Evolutionary conservation across 2,888 invertebrate species (phyloP).

Genomic region (Tryphoninae sp.): DNA sequence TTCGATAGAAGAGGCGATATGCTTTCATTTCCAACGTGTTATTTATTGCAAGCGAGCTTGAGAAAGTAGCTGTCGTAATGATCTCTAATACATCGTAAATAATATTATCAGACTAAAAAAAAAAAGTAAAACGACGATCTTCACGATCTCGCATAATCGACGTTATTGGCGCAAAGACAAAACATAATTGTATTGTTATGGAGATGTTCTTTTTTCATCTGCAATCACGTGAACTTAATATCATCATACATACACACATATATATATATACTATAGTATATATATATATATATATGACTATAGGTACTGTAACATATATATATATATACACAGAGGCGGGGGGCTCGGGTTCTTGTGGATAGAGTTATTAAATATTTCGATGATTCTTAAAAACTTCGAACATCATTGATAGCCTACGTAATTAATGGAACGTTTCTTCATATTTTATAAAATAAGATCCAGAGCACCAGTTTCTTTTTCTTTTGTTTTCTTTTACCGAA

Average conservation of each 20-base stretch:
- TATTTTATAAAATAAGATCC: conserved; percentile 72
- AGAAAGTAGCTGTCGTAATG: conserved; percentile 80
- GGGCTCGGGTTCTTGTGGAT: conserved; percentile 58
- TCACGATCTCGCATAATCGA: conserved; percentile 49
- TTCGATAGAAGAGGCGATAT: conserved; percentile 13
- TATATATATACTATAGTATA: conserved; percentile 31
- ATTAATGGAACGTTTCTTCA: conserved; percentile 76
- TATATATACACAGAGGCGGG: conserved; percentile 67
- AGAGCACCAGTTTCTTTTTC: conserved; percentile 73
- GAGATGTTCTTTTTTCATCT: conserved; percentile 34
- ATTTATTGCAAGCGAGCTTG: conserved; percentile 80
- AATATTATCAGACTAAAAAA: conserved; percentile 76
- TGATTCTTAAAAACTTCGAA: conserved; percentile 73
- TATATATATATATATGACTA: conserved; percentile 39
- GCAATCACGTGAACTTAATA: conserved; percentile 51
- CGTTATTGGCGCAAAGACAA: conserved; percentile 66
- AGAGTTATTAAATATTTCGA: conserved; percentile 68
- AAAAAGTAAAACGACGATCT: conserved; percentile 63
- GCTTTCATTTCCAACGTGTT: conserved; percentile 76
- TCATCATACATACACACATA: conserved; percentile 39
- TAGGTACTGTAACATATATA: conserved; percentile 60
- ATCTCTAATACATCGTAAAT: conserved; percentile 77
- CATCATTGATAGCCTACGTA: conserved; percentile 72
- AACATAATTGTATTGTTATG: conserved; percentile 61
- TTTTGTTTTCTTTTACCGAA: conserved; percentile 58